Base-by-base conservation (phyloP, 1,140 invertebrate species). In the Mizuhopecten yessoensis region DNA sequence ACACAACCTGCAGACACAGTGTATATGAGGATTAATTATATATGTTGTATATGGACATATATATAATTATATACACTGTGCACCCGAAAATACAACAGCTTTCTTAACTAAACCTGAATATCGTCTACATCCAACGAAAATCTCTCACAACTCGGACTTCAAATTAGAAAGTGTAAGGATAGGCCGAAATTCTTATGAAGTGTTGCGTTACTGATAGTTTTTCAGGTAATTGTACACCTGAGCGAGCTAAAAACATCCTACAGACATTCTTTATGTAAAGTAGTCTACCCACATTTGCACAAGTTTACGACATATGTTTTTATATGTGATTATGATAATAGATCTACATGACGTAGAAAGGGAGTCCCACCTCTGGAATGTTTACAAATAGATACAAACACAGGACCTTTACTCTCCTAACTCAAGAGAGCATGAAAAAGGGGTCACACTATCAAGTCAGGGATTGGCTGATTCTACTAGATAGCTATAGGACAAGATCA, bases 311-410 rank as follows among this genome's bases (percentile, higher is more conserved):
- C 23, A 75, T 29, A 75, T 75, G 57, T 75, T 75, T 75, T 75
- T 11, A n/a, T 75, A 75, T 75, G 57, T 75, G n/a, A 75, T 75
- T 75, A 75, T 75, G 57, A 75, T 75, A 75, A 75, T 75, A 75
- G 57, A 75, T 75, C 57, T 75, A 75, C 57, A 75, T 75, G n/a
- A 75, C 57, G 57, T 75, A 75, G 57, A n/a, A 75, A 75, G 57
- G 11, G 23, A 29, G 57, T 75, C 57, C 23, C 23, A 75, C n/a
- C 57, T 75, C 57, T 29, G 57, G n/a, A 29, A 75, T 75, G 57
- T 75, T n/a, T 75, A 75, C n/a, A 75, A 75, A 75, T 75, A 75
- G 36, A 17, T 75, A 75, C 29, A 17, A 5, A 75, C 57, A 75
- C 57, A 75, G 23, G 23, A 17, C 57, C 57, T n/a, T n/a, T 9